Percentiles rank a stretch among this genome's conserved stretches.
Conservation (phyloP, 2,113 vertebrate genomes). For the Pitta sordida region DNA sequence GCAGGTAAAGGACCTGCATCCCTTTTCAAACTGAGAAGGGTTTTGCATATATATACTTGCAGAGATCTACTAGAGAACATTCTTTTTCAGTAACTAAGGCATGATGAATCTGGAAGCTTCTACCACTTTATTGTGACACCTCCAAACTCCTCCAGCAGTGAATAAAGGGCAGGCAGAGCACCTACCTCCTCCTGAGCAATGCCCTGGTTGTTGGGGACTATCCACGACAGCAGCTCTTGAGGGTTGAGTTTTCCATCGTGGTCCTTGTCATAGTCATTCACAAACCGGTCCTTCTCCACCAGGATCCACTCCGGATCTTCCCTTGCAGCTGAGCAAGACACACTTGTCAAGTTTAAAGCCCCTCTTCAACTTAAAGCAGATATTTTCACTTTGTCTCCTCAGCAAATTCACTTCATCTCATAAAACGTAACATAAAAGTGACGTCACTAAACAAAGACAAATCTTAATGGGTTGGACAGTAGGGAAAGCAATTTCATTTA, state of each 20-base stretch:
- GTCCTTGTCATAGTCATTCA: slow-evolving; percentile 92
- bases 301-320: slow-evolving; percentile 91
- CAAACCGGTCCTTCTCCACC: slow-evolving; percentile 90
- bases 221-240: slow-evolving; percentile 90
- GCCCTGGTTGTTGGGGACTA: slow-evolving; percentile 91
- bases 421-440: not conserved
- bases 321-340: slow-evolving; percentile 70
- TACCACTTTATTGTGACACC: not conserved
- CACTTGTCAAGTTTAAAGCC: not conserved
- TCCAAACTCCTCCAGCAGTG: not conserved
- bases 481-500: not conserved
- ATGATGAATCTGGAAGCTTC: not conserved
- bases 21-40: not conserved
- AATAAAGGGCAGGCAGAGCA: not conserved
- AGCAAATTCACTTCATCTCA: not conserved
- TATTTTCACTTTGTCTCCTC: not conserved
- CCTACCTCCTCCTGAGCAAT: slow-evolving; percentile 91
- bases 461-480: not conserved
- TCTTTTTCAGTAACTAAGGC: not conserved
- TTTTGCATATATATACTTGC: not conserved
- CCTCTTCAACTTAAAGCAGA: not conserved
- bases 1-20: not conserved
- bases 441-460: not conserved
- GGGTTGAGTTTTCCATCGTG: slow-evolving; percentile 83
- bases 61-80: not conserved